These are phyloP conservation scores for Aphis craccivora DNA, from an alignment of 1,140 invertebrate species.

Conservation along the genomic window DNA sequence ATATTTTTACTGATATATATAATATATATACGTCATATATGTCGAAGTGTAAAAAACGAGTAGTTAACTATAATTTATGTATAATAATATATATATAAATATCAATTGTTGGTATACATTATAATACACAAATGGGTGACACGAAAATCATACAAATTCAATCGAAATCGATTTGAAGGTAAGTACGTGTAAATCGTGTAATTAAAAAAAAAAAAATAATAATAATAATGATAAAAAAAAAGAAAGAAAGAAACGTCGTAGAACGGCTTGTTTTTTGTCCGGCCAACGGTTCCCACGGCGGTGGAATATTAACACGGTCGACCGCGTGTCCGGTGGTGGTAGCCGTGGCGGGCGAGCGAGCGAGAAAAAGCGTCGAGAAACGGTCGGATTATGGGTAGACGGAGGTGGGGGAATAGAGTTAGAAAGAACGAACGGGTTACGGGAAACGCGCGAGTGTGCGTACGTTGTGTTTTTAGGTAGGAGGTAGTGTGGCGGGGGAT, in stretches of 20 bases:
- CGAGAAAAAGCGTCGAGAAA: not conserved
- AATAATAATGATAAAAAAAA: not conserved
- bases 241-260: slow-evolving; percentile 40
- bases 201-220: slow-evolving; percentile 10
- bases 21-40: not conserved
- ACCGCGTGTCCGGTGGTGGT: slow-evolving; percentile 49
- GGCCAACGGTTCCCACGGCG: slow-evolving; percentile 42
- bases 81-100: not conserved
- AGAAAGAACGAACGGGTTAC: not conserved
- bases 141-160: slow-evolving; percentile 21
- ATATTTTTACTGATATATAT: not conserved
- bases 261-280: slow-evolving; percentile 26
- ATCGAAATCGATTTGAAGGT: not conserved
- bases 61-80: not conserved
- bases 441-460: not conserved
- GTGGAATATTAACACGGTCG: slow-evolving; percentile 52
- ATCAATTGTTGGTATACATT: not conserved
- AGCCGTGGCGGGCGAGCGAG: not conserved
- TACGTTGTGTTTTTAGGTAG: not conserved
- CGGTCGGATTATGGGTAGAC: not conserved
- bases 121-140: not conserved
- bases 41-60: not conserved
- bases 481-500: not conserved
- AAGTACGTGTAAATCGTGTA: slow-evolving; percentile 11
- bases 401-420: not conserved